These are phyloP conservation scores for Lepidothrix coronata DNA, from an alignment of 2,113 vertebrate species.

Conservation along the genomic window DNA sequence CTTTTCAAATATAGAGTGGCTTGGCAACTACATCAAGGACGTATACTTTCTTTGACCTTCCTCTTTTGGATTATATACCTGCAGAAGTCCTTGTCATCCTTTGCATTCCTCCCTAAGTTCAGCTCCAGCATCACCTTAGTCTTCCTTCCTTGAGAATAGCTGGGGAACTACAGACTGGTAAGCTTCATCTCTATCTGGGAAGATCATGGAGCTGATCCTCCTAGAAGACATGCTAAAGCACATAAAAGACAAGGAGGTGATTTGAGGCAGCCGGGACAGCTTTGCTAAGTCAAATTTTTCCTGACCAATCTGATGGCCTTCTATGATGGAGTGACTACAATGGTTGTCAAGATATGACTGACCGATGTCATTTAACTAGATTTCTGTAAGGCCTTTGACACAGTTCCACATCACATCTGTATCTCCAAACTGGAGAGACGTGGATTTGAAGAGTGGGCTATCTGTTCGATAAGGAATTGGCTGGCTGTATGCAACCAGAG, in stretches of 20 bases:
- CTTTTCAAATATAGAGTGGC: background rate
- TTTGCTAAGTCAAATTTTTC: background rate
- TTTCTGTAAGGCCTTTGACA: background rate
- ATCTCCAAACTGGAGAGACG: background rate
- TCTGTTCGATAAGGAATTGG: background rate
- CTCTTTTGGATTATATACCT: background rate
- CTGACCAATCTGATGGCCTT: background rate
- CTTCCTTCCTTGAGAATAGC: background rate
- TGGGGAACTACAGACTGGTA: background rate
- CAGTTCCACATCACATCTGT: no score
- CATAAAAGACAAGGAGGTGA: background rate
- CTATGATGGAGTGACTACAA: background rate
- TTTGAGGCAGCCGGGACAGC: background rate
- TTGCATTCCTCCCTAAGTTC: background rate
- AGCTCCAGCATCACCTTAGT: background rate
- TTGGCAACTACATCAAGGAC: background rate
- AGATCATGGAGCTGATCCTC: background rate
- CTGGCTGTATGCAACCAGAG: background rate
- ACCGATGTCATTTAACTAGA: background rate
- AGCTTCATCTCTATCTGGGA: background rate
- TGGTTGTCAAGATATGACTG: background rate
- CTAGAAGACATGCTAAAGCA: background rate
- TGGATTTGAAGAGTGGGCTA: background rate
- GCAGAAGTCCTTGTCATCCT: background rate
- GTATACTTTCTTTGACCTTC: background rate